Evolutionary conservation across 1,140 invertebrate species (phyloP), one percentile per base, ranked within the genome.

Genomic region (Radopholus similis): DNA sequence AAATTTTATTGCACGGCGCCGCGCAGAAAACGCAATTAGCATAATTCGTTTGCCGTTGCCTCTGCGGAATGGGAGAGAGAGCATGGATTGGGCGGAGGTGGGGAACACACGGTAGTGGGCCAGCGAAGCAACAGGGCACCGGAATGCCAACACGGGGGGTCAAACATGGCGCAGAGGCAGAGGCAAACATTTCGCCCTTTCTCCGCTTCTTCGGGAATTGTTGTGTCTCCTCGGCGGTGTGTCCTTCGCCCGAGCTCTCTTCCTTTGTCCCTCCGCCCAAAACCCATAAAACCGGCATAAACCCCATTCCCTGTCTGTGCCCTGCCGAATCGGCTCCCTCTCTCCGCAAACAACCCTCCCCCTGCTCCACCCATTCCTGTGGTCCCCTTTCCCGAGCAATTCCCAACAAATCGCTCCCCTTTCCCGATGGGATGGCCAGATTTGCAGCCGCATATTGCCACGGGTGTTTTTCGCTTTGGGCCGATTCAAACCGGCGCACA

Each of bases 1-100:
- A 62, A 62, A 62, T 62, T 62, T 62, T 62, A 62, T 62, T 62
- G 47, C 47, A 42, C 32, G 38, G 34, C 58, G 23, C 38, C 58
- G 58, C 38, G 47, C 47, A 6, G 47, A 51, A 51, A 51, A 51
- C 47, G 47, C 47, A 51, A 51, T 51, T 51, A 51, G 47, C 47
- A 51, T 51, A 51, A 51, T 51, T 51, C 47, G 47, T n/a, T n/a
- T n/a, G n/a, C n/a, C n/a, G n/a, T n/a, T n/a, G n/a, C n/a, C n/a
- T n/a, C n/a, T n/a, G 47, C 9, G 47, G 18, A 28, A 51, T 51
- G 47, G 47, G 47, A 51, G 30, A 26, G 47, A 28, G 47, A 21
- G 47, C 23, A 51, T 23, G 21, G n/a, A 28, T n/a, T 3, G 47
- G 47, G 18, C 21, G 47, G 47, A 13, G 47, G 18, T 21, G 47